These are phyloP conservation scores for Nothobranchius furzeri DNA, from an alignment of 2,113 vertebrate genomes.

Conservation along the genomic window DNA sequence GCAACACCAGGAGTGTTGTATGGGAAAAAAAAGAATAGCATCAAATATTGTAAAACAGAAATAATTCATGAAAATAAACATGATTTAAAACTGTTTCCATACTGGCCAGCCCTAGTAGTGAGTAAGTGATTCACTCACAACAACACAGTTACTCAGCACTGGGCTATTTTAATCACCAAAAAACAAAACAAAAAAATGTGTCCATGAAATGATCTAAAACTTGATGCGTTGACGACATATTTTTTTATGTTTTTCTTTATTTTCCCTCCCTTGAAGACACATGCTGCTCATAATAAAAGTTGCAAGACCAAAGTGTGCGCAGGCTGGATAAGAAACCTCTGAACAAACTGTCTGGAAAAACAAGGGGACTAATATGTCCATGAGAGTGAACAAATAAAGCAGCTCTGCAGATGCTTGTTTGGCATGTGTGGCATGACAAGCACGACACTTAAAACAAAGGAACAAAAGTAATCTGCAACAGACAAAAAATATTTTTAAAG, in stretches of 20 bases:
- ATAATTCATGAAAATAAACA: too few species aligned
- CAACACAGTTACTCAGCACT: slow-evolving; percentile 4
- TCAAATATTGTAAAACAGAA: too few species aligned
- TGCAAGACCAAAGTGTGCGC: not conserved
- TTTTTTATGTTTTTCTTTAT: not conserved
- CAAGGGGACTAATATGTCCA: not conserved
- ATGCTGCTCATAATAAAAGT: not conserved
- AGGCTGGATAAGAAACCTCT: not conserved
- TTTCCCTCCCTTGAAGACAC: not conserved
- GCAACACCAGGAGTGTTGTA: too few species aligned
- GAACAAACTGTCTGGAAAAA: not conserved
- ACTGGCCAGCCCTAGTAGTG: not conserved
- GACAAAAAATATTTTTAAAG: not conserved
- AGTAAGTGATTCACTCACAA: slow-evolving; percentile 11
- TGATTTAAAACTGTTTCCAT: too few species aligned
- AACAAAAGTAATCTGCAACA: not conserved
- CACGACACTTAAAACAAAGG: not conserved
- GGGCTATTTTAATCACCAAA: slow-evolving; percentile 34
- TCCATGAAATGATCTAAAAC: slow-evolving; percentile 6
- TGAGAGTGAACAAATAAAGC: slow-evolving; percentile 11
- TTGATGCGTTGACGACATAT: slow-evolving; percentile 13
- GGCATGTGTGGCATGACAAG: slow-evolving; percentile 16
- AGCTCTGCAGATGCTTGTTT: not conserved
- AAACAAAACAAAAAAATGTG: not conserved
- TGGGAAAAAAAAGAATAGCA: too few species aligned